phyloP scores from a whole-genome alignment of 2,888 invertebrate species.

The Cosmopolites sordidus region DNA sequence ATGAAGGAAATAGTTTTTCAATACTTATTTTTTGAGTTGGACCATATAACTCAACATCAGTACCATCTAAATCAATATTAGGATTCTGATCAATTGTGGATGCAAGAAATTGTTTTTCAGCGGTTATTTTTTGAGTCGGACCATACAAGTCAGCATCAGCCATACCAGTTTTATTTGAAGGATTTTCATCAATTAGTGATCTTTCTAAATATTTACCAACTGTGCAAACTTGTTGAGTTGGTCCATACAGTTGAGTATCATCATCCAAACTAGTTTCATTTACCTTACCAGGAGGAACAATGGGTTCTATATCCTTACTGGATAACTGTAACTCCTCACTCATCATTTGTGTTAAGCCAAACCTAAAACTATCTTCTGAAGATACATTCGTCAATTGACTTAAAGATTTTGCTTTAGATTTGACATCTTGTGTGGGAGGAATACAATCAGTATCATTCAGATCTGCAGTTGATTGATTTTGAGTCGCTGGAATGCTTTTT shows the following conservation, averaged over 20 bases:
- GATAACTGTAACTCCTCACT: conserved; percentile 8
- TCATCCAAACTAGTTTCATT: too few relatives aligned
- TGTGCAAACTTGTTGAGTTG: too few relatives aligned
- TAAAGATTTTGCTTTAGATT: not conserved
- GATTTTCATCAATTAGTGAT: not conserved
- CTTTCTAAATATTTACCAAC: too few relatives aligned
- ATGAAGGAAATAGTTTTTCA: not conserved
- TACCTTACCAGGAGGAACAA: not conserved
- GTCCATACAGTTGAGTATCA: too few relatives aligned
- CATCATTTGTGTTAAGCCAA: conserved; percentile 35
- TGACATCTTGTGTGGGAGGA: conserved; percentile 34
- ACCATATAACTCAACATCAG: conserved; percentile 8
- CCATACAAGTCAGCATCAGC: not conserved
- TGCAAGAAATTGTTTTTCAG: too few relatives aligned
- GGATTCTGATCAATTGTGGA: too few relatives aligned
- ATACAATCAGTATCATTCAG: conserved; percentile 35
- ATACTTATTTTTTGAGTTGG: conserved; percentile 7
- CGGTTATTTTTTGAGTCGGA: not conserved
- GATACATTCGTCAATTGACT: conserved; percentile 8
- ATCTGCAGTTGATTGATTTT: conserved; percentile 6
- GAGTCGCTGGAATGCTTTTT: conserved; percentile 15
- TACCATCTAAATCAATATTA: not conserved
- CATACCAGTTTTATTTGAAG: conserved; percentile 3
- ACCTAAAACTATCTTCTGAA: conserved; percentile 35
- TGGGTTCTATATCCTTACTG: not conserved